Evolutionary conservation across 2,113 vertebrate species (phyloP).

Genomic region (Protobothrops mucrosquamatus): DNA sequence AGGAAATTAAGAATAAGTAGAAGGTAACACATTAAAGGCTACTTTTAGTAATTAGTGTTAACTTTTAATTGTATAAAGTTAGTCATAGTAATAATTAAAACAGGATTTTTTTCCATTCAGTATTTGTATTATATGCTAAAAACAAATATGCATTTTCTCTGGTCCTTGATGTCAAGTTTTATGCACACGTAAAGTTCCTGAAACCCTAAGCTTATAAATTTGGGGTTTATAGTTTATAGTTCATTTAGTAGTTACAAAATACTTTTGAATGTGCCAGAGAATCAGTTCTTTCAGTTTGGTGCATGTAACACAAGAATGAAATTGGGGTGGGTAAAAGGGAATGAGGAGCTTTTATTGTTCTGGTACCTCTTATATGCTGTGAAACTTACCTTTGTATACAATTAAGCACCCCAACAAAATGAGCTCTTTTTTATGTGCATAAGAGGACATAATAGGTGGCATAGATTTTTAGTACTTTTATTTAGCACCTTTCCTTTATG

Average conservation of each 20-base stretch:
- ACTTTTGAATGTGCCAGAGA: conserved; percentile 34
- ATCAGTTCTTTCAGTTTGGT: conserved; percentile 50
- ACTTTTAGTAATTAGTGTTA: not conserved
- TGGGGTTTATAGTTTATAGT: not conserved
- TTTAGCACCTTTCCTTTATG: not conserved
- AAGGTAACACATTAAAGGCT: conserved; percentile 21
- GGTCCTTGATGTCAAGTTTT: not conserved
- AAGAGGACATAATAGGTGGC: not conserved
- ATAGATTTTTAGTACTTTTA: not conserved
- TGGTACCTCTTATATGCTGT: not conserved
- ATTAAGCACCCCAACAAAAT: not conserved
- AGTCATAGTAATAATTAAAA: not conserved
- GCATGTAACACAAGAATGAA: conserved; percentile 18
- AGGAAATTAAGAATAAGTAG: conserved; percentile 29
- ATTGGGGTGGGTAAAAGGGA: not conserved
- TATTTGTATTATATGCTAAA: not conserved
- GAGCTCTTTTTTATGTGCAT: not conserved
- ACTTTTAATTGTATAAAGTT: conserved; percentile 1
- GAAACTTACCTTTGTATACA: not conserved
- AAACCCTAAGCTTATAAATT: not conserved
- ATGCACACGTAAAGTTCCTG: not conserved
- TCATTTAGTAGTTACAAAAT: not conserved
- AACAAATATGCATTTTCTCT: not conserved
- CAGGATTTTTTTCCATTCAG: not conserved
- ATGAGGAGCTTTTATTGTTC: not conserved